Conservation (phyloP, 1,140 invertebrate genomes). For the Anagrus nilaparvatae region DNA sequence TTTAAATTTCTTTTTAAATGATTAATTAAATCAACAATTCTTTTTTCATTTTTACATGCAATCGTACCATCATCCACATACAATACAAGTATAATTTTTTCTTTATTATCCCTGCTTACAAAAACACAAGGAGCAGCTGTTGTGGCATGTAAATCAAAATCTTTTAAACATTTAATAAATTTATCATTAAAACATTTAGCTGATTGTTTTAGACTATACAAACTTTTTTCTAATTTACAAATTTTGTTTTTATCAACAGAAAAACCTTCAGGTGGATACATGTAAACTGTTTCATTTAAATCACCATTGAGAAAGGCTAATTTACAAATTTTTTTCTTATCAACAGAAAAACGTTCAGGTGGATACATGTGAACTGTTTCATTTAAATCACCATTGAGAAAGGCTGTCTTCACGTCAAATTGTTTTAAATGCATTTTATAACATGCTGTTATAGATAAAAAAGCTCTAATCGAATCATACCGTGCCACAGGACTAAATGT, state of each 20-base stretch:
- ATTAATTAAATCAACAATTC: background rate
- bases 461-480: slow-evolving; percentile 23
- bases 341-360: no score
- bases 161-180: slow-evolving; percentile 10
- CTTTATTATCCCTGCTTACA: no score
- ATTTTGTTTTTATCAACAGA: slow-evolving; percentile 13
- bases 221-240: slow-evolving; percentile 31
- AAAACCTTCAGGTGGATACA: slow-evolving; percentile 26
- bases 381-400: slow-evolving; percentile 9
- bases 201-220: slow-evolving; percentile 38
- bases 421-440: slow-evolving; percentile 16
- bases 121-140: slow-evolving; percentile 17
- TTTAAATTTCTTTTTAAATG: slow-evolving; percentile 12
- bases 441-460: slow-evolving; percentile 22
- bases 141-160: slow-evolving; percentile 15
- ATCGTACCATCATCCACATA: slow-evolving; percentile 16
- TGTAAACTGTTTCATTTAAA: slow-evolving; percentile 11
- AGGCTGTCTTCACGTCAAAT: slow-evolving; percentile 27
- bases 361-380: slow-evolving; percentile 18
- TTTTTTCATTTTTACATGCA: slow-evolving; percentile 7
- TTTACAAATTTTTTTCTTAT: no score
- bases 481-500: slow-evolving; percentile 22
- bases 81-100: no score
- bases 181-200: slow-evolving; percentile 30
- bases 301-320: no score